Conservation (phyloP, 2,797 vertebrate genomes). For the Sebastolobus alascanus region DNA sequence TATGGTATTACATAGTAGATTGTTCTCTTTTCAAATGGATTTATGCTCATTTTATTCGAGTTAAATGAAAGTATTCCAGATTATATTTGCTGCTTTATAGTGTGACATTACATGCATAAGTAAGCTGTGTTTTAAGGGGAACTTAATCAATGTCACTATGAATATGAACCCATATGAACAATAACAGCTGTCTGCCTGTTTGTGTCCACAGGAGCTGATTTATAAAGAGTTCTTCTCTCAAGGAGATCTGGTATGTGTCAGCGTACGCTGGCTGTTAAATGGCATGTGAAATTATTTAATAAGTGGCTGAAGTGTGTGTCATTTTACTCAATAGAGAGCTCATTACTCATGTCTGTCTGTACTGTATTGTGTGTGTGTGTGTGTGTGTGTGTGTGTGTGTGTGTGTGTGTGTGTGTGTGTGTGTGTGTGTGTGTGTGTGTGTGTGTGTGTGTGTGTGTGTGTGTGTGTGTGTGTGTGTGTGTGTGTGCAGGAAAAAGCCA, state of each 20-base stretch:
- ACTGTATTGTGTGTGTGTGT: slow-evolving; percentile 35
- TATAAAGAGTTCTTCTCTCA: slow-evolving; percentile 99
- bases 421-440: slow-evolving; percentile 48
- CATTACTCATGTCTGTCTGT: slow-evolving; percentile 36
- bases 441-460: slow-evolving; percentile 49
- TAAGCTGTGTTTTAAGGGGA: background rate
- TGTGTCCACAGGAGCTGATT: slow-evolving; percentile 92
- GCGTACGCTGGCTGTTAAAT: slow-evolving; percentile 10
- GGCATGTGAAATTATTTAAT: slow-evolving; percentile 35
- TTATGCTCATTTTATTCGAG: background rate
- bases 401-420: slow-evolving; percentile 50
- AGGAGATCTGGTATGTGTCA: slow-evolving; percentile 95
- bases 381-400: slow-evolving; percentile 44
- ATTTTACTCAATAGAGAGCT: slow-evolving; percentile 27
- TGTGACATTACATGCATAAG: background rate
- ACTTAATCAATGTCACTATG: background rate
- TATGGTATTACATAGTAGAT: background rate
- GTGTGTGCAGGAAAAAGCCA: slow-evolving; percentile 93
- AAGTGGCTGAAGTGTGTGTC: slow-evolving; percentile 20
- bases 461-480: slow-evolving; percentile 49
- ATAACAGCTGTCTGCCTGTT: slow-evolving; percentile 36
- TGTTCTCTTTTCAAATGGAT: background rate
- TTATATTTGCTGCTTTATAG: background rate
- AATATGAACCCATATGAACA: slow-evolving; percentile 12
- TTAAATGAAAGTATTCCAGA: background rate